These are phyloP conservation scores for Anagyrus pseudococci DNA, from an alignment of 2,888 invertebrate species.

Conservation along the genomic window DNA sequence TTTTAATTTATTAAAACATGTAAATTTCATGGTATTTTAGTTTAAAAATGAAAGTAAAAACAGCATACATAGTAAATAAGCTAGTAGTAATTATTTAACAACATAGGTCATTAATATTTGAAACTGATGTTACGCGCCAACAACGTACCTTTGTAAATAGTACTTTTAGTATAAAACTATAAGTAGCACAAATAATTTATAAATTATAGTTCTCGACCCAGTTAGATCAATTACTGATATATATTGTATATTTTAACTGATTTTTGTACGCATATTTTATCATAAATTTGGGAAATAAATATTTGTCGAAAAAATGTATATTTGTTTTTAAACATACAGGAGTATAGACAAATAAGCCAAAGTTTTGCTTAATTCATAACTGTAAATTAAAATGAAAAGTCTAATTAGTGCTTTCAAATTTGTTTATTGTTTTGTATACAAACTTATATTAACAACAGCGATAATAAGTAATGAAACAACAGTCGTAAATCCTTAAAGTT, in stretches of 20 bases:
- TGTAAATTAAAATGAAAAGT: neutral
- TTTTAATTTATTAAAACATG: too few relatives aligned
- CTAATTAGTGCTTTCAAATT: neutral
- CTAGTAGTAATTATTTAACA: too few relatives aligned
- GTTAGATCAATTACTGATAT: too few relatives aligned
- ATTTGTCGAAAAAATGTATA: too few relatives aligned
- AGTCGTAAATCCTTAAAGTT: neutral
- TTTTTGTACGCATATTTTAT: neutral
- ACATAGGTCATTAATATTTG: too few relatives aligned
- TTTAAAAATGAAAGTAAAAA: too few relatives aligned
- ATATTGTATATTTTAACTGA: neutral
- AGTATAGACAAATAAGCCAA: constrained; percentile 68
- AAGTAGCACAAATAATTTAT: neutral
- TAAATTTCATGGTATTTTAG: too few relatives aligned
- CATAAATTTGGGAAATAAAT: too few relatives aligned
- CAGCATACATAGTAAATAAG: too few relatives aligned
- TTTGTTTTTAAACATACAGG: constrained; percentile 48
- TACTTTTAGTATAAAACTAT: neutral
- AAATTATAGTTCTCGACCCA: neutral
- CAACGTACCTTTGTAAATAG: constrained; percentile 13
- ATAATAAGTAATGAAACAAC: neutral
- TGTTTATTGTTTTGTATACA: neutral
- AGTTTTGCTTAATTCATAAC: constrained; percentile 64
- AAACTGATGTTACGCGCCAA: constrained; percentile 12
- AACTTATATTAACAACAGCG: neutral